A percentile compares a stretch with the other conserved stretches of the same genome.
These are phyloP conservation scores for Arnoldichthys spilopterus DNA, from an alignment of 2,797 vertebrate species.

Conservation along the genomic window DNA sequence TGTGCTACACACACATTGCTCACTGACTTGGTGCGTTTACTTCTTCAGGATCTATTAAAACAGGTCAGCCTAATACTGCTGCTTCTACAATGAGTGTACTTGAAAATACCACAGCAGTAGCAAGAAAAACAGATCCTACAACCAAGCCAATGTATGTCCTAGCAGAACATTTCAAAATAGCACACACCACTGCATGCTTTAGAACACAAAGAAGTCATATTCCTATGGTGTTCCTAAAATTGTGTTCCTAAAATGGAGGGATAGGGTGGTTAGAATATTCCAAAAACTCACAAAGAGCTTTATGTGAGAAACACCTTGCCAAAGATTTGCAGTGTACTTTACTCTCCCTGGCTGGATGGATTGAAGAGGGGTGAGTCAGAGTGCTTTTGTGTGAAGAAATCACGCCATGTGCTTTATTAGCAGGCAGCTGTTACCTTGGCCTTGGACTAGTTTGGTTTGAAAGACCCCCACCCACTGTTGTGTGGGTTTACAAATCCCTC, in stretches of 20 bases:
- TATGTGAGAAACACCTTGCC: neutral
- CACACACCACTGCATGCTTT: neutral
- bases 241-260: neutral
- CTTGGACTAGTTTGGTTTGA: constrained; percentile 60
- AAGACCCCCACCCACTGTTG: constrained; percentile 73
- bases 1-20: neutral
- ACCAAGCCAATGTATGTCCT: neutral
- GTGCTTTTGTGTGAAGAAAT: constrained; percentile 11
- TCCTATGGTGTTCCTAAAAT: neutral
- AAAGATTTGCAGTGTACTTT: neutral
- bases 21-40: neutral
- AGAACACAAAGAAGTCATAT: neutral
- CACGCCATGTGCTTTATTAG: constrained; percentile 21
- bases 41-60: neutral
- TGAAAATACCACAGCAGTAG: neutral
- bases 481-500: constrained; percentile 79
- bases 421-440: constrained; percentile 36
- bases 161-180: neutral
- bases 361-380: neutral
- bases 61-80: neutral
- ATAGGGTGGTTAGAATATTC: neutral
- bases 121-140: no score
- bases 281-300: neutral
- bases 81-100: neutral
- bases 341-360: neutral